A percentile compares a stretch with the other conserved stretches of the same genome.
Conservation (phyloP, 2,113 vertebrate species). For the Petromus typicus region DNA sequence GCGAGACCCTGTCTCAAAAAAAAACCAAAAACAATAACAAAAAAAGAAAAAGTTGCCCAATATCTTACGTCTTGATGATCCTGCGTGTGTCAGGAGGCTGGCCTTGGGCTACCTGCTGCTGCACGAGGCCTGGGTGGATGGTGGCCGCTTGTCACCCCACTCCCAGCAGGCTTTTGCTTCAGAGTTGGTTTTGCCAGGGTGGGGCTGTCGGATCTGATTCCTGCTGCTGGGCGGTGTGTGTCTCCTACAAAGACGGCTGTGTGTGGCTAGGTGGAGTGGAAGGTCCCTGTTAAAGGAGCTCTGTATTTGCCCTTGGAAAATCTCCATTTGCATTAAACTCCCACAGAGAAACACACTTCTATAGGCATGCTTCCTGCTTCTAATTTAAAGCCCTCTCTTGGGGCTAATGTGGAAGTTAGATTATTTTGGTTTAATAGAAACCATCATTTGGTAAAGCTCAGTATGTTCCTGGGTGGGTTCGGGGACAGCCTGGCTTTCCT, state of each 20-base stretch:
- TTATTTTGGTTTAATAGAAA: constrained; percentile 43
- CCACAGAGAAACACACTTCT: constrained; percentile 61
- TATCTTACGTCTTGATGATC: not conserved
- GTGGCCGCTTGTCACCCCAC: not conserved
- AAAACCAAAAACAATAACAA: too few relatives aligned
- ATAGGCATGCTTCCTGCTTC: not conserved
- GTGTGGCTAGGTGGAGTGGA: constrained; percentile 72
- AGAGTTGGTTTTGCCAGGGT: constrained; percentile 55
- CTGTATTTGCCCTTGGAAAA: constrained; percentile 82
- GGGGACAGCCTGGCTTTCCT: not conserved
- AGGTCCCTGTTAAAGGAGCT: constrained; percentile 76
- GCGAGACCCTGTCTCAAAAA: too few relatives aligned
- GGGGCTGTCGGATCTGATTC: constrained; percentile 40
- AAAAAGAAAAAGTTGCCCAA: not conserved
- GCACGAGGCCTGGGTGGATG: not conserved
- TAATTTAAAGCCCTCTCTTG: constrained; percentile 19
- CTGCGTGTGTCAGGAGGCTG: not conserved
- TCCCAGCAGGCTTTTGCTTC: not conserved
- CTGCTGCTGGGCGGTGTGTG: constrained; percentile 11
- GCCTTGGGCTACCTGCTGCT: not conserved
- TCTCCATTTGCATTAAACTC: constrained; percentile 74
- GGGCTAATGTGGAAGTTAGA: not conserved
- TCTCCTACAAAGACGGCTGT: constrained; percentile 81
- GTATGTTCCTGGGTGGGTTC: not conserved
- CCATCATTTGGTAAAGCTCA: not conserved